These are phyloP conservation scores for Daubentonia madagascariensis DNA, from an alignment of 2,113 vertebrate genomes.

Conservation along the genomic window DNA sequence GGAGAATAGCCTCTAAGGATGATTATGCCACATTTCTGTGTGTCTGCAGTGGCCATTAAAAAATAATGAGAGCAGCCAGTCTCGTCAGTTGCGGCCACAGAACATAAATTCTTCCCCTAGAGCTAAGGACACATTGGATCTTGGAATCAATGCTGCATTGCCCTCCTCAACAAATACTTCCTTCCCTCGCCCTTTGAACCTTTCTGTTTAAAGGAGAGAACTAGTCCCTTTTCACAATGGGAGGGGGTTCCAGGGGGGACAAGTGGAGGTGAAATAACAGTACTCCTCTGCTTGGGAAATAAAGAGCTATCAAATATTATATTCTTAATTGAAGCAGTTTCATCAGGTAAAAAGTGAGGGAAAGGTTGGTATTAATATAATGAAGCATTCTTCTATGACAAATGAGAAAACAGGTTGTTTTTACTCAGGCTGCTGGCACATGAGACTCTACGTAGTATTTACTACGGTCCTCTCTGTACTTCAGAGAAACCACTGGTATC, in stretches of 20 bases:
- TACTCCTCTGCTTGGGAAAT: background rate
- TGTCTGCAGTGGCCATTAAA: background rate
- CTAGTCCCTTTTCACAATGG: background rate
- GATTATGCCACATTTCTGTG: background rate
- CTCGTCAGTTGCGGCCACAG: background rate
- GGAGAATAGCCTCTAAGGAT: background rate
- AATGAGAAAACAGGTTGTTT: background rate
- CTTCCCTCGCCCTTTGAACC: background rate
- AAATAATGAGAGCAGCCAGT: background rate
- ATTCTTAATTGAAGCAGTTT: background rate
- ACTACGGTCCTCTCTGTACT: background rate
- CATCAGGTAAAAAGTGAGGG: background rate
- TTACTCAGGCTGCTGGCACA: background rate
- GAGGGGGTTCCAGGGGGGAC: accelerated
- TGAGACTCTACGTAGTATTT: background rate
- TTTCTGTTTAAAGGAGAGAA: background rate
- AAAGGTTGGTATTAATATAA: background rate
- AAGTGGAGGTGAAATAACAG: background rate
- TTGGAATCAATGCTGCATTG: background rate
- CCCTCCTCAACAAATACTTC: background rate
- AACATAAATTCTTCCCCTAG: background rate
- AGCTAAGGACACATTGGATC: background rate
- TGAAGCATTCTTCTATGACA: background rate
- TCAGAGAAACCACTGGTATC: background rate
- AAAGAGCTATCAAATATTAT: background rate